Base-by-base conservation (phyloP, 2,888 invertebrate species). In the Hyposoter dolosus region DNA sequence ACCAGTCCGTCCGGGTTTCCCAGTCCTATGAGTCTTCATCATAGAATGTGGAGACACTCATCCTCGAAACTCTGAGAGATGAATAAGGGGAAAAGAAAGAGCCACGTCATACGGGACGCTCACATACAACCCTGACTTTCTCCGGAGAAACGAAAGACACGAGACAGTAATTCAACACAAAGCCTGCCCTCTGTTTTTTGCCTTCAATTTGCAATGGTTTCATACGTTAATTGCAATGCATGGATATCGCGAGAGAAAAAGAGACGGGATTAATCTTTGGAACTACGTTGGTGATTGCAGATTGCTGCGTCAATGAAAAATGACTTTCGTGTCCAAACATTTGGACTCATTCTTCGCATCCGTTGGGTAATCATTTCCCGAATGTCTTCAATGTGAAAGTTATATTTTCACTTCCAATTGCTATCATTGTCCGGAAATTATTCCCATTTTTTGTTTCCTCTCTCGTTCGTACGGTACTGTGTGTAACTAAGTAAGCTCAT, bases 121-220 rank as follows among this genome's bases (percentile, higher is more conserved):
- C 75, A 63, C 69, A 78, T 40, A 7, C 71, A 65, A 80, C 68
- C 75, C 76, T 76, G 79, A 83, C 85, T 85, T 85, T 85, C 85
- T 85, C 78, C 79, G 66, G 65, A 79, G 78, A 85, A 78, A 82
- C 82, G 82, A 60, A 60, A 85, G 77, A 78, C 40, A 40, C 78
- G 82, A 79, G 63, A 63, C 69, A 60, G 56, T 68, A 71, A 66
- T 76, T 32, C 69, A 75, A 65, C 71, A 43, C 72, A 3, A 50
- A 68, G 66, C 72, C 43, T 60, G 53, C 47, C 60, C 63, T 23
- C n/a, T 43, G 71, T 66, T 47, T 19, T 53, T 35, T 63, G 15
- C 45, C 50, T 69, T 50, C 23, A 66, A 83, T 74, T 78, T 79
- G 65, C 74, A 75, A 43, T 53, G 77, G 65, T 78, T 72, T 72